These are phyloP conservation scores for Pitangus sulphuratus DNA, from an alignment of 2,797 vertebrate species.

Conservation along the genomic window DNA sequence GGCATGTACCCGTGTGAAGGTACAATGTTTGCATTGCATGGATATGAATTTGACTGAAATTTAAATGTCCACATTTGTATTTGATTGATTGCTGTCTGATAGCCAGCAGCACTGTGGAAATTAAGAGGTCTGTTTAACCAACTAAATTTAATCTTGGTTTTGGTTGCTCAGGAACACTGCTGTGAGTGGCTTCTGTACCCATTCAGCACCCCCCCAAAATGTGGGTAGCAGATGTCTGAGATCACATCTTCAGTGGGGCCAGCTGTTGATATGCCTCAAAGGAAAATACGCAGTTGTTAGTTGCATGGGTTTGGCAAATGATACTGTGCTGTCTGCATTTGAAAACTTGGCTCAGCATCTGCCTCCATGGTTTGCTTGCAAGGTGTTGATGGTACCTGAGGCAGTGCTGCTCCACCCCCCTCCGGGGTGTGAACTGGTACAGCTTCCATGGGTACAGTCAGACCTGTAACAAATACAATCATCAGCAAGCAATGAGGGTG, in stretches of 20 bases:
- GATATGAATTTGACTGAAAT: neutral
- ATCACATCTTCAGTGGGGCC: neutral
- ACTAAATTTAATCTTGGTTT: neutral
- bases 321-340: neutral
- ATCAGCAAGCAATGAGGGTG: neutral
- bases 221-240: neutral
- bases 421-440: neutral
- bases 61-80: neutral
- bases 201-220: neutral
- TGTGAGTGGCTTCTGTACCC: neutral
- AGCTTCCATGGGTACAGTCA: neutral
- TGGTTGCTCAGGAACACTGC: neutral
- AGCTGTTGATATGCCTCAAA: neutral
- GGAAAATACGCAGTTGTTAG: neutral
- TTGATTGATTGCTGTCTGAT: neutral
- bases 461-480: neutral
- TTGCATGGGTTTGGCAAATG: neutral
- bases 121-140: neutral
- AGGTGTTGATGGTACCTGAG: neutral
- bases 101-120: neutral
- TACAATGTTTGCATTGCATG: neutral
- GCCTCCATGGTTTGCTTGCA: neutral
- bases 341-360: neutral
- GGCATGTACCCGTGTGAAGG: accelerated
- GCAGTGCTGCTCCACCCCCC: neutral